A percentile compares a stretch with the other conserved stretches of the same genome.
phyloP scores from a whole-genome alignment of 2,888 invertebrate species.

The Noctua pronuba region DNA sequence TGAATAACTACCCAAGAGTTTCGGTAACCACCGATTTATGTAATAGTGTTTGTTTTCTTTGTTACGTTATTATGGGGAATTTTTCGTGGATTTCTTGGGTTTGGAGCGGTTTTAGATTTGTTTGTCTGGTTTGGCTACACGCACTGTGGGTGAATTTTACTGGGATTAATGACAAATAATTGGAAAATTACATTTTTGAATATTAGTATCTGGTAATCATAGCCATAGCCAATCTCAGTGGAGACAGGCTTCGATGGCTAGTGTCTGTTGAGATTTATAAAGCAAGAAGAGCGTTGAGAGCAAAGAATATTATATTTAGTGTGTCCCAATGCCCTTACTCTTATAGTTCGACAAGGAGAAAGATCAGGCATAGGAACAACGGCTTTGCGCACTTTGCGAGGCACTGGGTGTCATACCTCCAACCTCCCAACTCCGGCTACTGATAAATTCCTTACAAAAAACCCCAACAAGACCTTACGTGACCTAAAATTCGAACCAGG shows the following conservation, averaged over 20 bases:
- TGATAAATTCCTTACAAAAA: background rate
- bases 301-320: background rate
- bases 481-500: background rate
- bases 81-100: constrained; percentile 32
- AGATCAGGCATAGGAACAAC: background rate
- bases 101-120: constrained; percentile 29
- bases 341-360: background rate
- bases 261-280: background rate
- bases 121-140: constrained; percentile 20
- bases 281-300: background rate
- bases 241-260: background rate
- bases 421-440: background rate
- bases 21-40: constrained; percentile 67
- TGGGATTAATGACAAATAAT: background rate
- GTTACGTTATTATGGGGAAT: constrained; percentile 51
- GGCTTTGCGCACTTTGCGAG: background rate
- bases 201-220: background rate
- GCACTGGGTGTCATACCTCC: background rate
- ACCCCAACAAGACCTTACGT: background rate
- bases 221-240: background rate
- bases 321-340: background rate
- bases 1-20: constrained; percentile 70
- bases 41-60: constrained; percentile 65
- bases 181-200: background rate
- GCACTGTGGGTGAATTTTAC: background rate